Evolutionary conservation across 2,797 vertebrate species (phyloP).

Genomic region (Cyprinodon diabolis): DNA sequence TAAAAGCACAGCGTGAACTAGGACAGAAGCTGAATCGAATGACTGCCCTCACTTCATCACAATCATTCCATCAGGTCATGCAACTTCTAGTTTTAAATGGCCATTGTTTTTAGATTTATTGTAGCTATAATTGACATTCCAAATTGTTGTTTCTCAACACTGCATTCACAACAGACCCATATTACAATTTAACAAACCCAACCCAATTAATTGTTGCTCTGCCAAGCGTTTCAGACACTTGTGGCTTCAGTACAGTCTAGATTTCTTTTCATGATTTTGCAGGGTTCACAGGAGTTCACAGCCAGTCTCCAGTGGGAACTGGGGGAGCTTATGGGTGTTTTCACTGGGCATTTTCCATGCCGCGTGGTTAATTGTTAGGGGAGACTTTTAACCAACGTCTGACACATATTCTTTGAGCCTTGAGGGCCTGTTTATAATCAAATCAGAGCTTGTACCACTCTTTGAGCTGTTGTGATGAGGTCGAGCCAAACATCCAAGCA

Average conservation of each 20-base stretch:
- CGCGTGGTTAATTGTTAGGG: constrained; percentile 79
- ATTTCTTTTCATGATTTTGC: constrained; percentile 69
- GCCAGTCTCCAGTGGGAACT: constrained; percentile 62
- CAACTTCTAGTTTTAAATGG: constrained; percentile 38
- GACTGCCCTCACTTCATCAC: constrained; percentile 27
- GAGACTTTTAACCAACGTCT: constrained; percentile 75
- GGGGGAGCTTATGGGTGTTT: constrained; percentile 68
- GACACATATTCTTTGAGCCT: constrained; percentile 75
- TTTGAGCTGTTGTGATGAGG: constrained; percentile 57
- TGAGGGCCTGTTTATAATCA: constrained; percentile 65
- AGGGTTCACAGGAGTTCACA: constrained; percentile 73
- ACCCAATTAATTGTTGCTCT: constrained; percentile 69
- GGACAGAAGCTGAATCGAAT: constrained; percentile 37
- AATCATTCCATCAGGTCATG: constrained; percentile 27
- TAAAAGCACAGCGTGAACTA: constrained; percentile 57
- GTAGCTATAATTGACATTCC: constrained; percentile 60
- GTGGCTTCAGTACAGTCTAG: constrained; percentile 65
- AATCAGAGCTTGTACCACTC: constrained; percentile 58
- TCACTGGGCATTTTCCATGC: constrained; percentile 75
- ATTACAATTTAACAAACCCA: constrained; percentile 52
- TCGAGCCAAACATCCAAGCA: constrained; percentile 55
- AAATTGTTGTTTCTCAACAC: constrained; percentile 56
- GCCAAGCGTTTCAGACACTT: constrained; percentile 63
- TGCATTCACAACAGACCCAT: constrained; percentile 55
- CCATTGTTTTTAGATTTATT: constrained; percentile 52